Conservation (phyloP, 2,888 invertebrate species). For the Rotaria socialis region DNA sequence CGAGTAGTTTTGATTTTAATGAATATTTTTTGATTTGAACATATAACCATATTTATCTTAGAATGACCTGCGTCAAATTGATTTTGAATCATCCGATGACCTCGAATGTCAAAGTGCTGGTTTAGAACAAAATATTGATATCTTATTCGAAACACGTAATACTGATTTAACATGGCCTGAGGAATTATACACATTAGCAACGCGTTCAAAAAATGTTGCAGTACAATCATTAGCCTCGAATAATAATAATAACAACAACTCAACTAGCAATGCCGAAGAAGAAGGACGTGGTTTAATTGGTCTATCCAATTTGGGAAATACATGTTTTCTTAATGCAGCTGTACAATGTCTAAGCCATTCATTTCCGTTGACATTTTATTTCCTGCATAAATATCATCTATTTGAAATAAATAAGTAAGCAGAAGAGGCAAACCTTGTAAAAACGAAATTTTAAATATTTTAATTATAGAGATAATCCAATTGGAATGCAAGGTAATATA, state of each 20-base stretch:
- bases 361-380: slow-evolving; percentile 71
- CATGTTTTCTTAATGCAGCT: slow-evolving; percentile 92
- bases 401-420: slow-evolving; percentile 50
- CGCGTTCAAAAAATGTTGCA: slow-evolving; percentile 53
- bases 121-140: slow-evolving; percentile 17
- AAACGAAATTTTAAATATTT: neutral
- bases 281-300: neutral
- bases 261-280: neutral
- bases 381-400: slow-evolving; percentile 61
- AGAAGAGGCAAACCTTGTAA: neutral
- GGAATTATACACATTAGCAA: slow-evolving; percentile 70
- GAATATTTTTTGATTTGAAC: too few species aligned
- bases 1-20: too few species aligned
- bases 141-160: slow-evolving; percentile 67
- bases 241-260: neutral
- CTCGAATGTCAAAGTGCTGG: neutral
- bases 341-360: slow-evolving; percentile 86
- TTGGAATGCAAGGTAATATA: slow-evolving; percentile 80
- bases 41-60: neutral
- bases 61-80: neutral
- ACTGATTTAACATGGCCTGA: slow-evolving; percentile 88
- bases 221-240: neutral
- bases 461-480: slow-evolving; percentile 68
- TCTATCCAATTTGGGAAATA: slow-evolving; percentile 84
- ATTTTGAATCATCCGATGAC: slow-evolving; percentile 22